Base-by-base conservation (phyloP, 2,113 vertebrate genomes). In the Pseudolaguvia tuberculata region DNA sequence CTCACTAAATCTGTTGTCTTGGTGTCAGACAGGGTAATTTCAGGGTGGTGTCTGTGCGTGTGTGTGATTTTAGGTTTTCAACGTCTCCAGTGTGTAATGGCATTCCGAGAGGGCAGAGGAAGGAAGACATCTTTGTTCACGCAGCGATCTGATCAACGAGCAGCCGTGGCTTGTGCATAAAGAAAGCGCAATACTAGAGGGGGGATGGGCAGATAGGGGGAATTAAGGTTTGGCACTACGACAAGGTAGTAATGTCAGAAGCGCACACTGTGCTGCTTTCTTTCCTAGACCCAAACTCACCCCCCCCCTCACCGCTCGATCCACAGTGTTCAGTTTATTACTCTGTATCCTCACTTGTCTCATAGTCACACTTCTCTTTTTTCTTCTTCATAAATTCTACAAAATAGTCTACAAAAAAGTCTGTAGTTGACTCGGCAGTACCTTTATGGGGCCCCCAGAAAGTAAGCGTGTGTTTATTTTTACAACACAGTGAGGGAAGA, bases 381-480 rank as follows among this genome's bases (percentile, higher is more conserved):
- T 4, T 17, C 23, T 27, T 23, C 20, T 42, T 71, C 59, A 53
- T 55, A 70, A 70, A 77, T 55, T 45, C 58, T 42, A 77, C n/a
- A n/a, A n/a, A n/a, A n/a, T 67, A 48, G 63, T 50, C 74, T 56
- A 63, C 3, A 35, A 66, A 50, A 67, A 71, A 82, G 79, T 79
- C 66, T 70, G 80, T 71, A 67, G 82, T 83, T 81, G 61, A 69
- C 80, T 84, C 83, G 59, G 61, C 80, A 80, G 77, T 87, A 79
- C 84, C 83, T 89, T 86, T 81, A 84, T 85, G 85, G 86, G 86
- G 87, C 83, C 89, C 72, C 86, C 87, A 85, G 81, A 86, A 90
- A 87, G 77, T 85, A 85, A 90, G 86, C 85, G 85, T 84, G 85
- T 89, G 88, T 91, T 90, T 91, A 90, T 91, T 91, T 89, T 89